These are phyloP conservation scores for Eupithecia pulchellata DNA, from an alignment of 2,888 invertebrate species.

Conservation along the genomic window DNA sequence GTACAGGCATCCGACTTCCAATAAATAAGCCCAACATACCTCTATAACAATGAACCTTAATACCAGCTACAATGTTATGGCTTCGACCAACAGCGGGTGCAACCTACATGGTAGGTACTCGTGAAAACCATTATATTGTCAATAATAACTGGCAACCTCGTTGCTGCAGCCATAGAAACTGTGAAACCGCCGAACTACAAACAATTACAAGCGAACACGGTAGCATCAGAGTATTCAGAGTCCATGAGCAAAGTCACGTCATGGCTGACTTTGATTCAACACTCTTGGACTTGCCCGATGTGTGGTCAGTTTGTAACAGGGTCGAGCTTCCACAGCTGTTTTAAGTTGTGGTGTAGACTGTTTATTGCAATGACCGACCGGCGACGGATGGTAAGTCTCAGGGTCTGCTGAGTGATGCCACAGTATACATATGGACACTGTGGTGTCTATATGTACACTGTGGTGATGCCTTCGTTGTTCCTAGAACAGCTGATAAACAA, in stretches of 20 bases:
- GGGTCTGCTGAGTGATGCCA: no score
- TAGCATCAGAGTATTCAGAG: neutral
- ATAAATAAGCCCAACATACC: neutral
- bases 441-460: no score
- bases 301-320: neutral
- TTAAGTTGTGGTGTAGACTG: neutral
- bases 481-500: neutral
- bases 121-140: constrained; percentile 13
- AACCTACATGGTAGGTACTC: neutral
- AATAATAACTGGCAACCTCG: constrained; percentile 18
- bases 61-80: neutral
- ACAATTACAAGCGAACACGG: constrained; percentile 28
- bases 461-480: neutral
- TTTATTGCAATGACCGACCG: no score
- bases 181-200: constrained; percentile 18
- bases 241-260: neutral
- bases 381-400: no score
- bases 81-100: neutral
- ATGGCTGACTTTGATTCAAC: neutral
- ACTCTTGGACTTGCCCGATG: neutral
- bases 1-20: neutral
- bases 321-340: neutral
- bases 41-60: neutral
- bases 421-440: no score
- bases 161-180: neutral